A percentile compares a stretch with the other conserved stretches of the same genome.
Conservation (phyloP, 2,113 vertebrate genomes). For the Cynopterus brachyotis region DNA sequence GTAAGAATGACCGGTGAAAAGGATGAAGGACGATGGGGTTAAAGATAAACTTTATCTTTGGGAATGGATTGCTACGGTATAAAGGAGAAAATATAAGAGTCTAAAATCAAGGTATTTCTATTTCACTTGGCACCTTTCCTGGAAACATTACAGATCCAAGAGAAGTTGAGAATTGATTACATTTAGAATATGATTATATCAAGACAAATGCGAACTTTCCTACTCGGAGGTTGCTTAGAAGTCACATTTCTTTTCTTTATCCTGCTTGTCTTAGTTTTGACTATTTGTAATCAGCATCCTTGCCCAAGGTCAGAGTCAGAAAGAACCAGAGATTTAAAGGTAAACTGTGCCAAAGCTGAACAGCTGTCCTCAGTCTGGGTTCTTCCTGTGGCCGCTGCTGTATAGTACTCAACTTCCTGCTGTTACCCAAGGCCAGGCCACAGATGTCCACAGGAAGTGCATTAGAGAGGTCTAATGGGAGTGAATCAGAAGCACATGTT, state of each 20-base stretch:
- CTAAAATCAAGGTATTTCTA: constrained; percentile 33
- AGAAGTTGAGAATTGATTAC: not conserved
- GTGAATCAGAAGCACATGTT: not conserved
- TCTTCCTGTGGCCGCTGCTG: not conserved
- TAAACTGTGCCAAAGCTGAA: not conserved
- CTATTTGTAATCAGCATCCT: not conserved
- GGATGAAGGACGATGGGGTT: not conserved
- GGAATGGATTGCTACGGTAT: not conserved
- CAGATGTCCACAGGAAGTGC: not conserved
- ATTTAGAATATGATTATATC: not conserved
- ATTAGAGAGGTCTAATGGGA: not conserved
- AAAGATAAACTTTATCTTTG: constrained; percentile 34
- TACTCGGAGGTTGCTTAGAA: not conserved
- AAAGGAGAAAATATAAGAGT: constrained; percentile 10
- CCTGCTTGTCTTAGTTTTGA: not conserved
- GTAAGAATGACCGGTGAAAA: not conserved
- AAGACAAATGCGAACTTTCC: constrained; percentile 22
- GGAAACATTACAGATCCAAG: not conserved
- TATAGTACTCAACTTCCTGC: not conserved
- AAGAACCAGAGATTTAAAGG: not conserved
- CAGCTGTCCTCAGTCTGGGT: not conserved
- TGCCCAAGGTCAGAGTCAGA: not conserved
- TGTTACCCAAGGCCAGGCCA: not conserved
- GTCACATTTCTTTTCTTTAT: not conserved
- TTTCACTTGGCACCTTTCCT: constrained; percentile 51